Evolutionary conservation across 2,113 vertebrate species (phyloP), one percentile per base, ranked within the genome.

Genomic region (Melanerpes aurifrons): DNA sequence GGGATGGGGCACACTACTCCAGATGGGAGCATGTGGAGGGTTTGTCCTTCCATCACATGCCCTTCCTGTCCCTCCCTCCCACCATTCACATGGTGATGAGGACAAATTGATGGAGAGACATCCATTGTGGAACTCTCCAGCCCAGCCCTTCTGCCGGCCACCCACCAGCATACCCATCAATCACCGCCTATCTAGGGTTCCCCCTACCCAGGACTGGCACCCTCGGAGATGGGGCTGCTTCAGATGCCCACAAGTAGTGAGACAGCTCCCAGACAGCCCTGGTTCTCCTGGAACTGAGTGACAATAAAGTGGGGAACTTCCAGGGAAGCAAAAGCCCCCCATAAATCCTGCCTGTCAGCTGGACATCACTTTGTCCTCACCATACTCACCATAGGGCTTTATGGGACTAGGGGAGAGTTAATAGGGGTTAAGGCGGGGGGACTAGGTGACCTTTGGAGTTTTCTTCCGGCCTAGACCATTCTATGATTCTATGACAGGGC

Each of bases 1-100:
- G 12, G 15, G 20, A 17, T 45, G 21, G 40, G 7, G 3, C 7
- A 22, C 1, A 10, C 57, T 71, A 48, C 8, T 86, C 82, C 95
- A 97, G 96, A 97, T 97, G 96, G 93, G 94, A 92, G 59, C 93
- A 73, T 93, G 93, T 85, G 64, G 22, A 82, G 86, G 72, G 75
- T 77, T 94, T 85, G 45, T 91, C 45, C 81, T 66, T 54, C 72
- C 4, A 4, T 82, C 94, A 89, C 94, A 95, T 96, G 96, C 84
- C 75, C 90, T 89, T 90, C 91, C 87, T 93, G 72, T 91, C 76
- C 66, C 21, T 81, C 90, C 88, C 77, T 32, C 87, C 63, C 83
- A 70, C 89, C 68, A 96, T 97, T 97, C 84, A 90, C 61, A 96
- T 96, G 96, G 61, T 89, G 96, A 97, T 80, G 80, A 88, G 74